These are phyloP conservation scores for Poeciliopsis turneri DNA, from an alignment of 2,797 vertebrate species.

Conservation along the genomic window DNA sequence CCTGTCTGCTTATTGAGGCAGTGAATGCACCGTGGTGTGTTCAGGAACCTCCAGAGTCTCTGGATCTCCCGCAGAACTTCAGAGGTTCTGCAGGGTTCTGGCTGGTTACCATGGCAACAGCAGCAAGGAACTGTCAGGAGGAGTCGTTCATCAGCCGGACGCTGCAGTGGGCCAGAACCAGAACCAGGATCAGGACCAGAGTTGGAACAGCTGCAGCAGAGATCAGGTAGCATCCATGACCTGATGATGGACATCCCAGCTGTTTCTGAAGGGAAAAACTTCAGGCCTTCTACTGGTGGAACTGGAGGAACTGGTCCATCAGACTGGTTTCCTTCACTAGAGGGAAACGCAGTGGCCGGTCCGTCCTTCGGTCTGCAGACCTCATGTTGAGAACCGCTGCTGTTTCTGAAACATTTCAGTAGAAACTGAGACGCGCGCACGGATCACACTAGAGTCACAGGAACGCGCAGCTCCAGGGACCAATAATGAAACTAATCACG, in stretches of 20 bases:
- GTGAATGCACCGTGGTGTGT: neutral
- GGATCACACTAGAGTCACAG: neutral
- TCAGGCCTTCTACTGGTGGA: too few relatives aligned
- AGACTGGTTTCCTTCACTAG: neutral
- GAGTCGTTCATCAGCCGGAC: neutral
- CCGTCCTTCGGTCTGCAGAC: neutral
- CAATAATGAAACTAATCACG: neutral
- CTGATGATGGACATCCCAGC: too few relatives aligned
- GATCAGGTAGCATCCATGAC: too few relatives aligned
- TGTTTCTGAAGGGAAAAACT: too few relatives aligned
- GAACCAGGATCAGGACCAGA: neutral
- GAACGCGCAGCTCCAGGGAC: neutral
- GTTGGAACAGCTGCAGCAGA: too few relatives aligned
- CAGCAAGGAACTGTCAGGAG: neutral
- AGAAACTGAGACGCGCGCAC: neutral
- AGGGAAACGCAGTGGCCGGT: neutral
- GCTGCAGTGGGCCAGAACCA: neutral
- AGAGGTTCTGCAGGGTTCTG: neutral
- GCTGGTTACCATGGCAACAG: neutral
- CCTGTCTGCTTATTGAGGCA: neutral
- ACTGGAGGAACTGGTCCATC: neutral
- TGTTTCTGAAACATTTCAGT: neutral
- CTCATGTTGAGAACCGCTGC: neutral
- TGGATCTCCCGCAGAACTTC: neutral
- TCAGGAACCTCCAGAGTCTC: neutral